phyloP scores from a whole-genome alignment of 2,888 invertebrate genomes.

The Sisyra nigra region DNA sequence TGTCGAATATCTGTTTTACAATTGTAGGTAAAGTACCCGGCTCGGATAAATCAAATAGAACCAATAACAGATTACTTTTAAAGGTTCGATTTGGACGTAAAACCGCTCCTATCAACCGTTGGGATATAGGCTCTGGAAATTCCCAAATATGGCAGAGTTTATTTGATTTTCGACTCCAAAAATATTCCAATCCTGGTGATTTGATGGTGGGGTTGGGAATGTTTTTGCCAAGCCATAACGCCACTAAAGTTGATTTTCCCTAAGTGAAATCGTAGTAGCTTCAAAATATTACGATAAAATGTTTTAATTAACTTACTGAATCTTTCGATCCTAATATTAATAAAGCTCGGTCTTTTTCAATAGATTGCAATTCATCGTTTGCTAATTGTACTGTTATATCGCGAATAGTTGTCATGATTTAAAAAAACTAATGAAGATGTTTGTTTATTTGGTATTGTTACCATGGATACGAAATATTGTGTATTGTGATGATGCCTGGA shows the following conservation, averaged over 20 bases:
- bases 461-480: too few species aligned
- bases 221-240: constrained; percentile 1
- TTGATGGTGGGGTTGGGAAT: not conserved
- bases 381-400: not conserved
- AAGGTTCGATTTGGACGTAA: not conserved
- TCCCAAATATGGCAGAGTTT: constrained; percentile 6
- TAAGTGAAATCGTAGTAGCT: too few species aligned
- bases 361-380: not conserved
- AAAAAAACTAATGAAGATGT: not conserved
- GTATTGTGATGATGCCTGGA: too few species aligned
- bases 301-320: constrained; percentile 2
- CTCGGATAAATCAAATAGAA: constrained; percentile 2
- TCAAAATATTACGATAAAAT: too few species aligned
- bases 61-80: not conserved
- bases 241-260: constrained; percentile 7
- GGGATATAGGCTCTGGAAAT: constrained; percentile 1
- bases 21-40: not conserved
- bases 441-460: too few species aligned
- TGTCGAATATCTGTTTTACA: not conserved
- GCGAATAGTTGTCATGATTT: not conserved
- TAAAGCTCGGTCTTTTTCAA: constrained; percentile 4
- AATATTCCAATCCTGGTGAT: constrained; percentile 6
- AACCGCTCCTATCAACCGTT: not conserved
- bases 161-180: constrained; percentile 5
- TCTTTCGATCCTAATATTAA: constrained; percentile 1